phyloP scores from a whole-genome alignment of 2,888 invertebrate genomes.

The Tuta absoluta region DNA sequence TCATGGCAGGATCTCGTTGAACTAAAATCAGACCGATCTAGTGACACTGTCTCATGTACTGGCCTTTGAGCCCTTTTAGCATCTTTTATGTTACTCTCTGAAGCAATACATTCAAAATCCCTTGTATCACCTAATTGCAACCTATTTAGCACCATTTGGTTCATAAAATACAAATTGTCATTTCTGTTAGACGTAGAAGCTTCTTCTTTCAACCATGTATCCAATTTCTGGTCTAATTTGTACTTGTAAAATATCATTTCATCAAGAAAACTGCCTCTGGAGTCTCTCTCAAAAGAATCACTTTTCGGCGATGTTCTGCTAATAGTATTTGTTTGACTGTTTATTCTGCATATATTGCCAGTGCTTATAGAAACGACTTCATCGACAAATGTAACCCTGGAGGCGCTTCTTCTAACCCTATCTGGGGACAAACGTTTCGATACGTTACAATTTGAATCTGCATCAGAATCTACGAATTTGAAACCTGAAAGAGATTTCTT shows the following conservation, averaged over 20 bases:
- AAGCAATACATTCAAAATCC: slow-evolving; percentile 7
- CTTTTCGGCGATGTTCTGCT: slow-evolving; percentile 6
- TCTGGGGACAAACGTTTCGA: slow-evolving; percentile 6
- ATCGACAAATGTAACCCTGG: slow-evolving; percentile 16
- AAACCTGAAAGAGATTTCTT: background rate
- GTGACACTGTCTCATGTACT: background rate
- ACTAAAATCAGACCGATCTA: slow-evolving; percentile 7
- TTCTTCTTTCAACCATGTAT: slow-evolving; percentile 11
- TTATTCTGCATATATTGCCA: slow-evolving; percentile 7
- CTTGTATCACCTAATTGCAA: background rate
- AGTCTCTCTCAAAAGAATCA: background rate
- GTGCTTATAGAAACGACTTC: slow-evolving; percentile 12
- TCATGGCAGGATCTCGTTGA: background rate
- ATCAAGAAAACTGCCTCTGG: slow-evolving; percentile 10
- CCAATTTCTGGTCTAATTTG: slow-evolving; percentile 9
- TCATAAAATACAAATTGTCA: background rate
- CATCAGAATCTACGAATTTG: slow-evolving; percentile 1
- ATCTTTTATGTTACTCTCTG: slow-evolving; percentile 6
- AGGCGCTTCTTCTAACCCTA: slow-evolving; percentile 7
- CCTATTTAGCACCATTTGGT: background rate
- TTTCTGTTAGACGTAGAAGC: background rate
- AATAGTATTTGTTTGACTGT: background rate
- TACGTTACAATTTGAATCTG: background rate
- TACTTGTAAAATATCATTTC: slow-evolving; percentile 4
- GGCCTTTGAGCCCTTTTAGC: slow-evolving; percentile 4